Evolutionary conservation across 2,797 vertebrate genomes (phyloP).

Genomic region (Brachyrhaphis roseni): DNA sequence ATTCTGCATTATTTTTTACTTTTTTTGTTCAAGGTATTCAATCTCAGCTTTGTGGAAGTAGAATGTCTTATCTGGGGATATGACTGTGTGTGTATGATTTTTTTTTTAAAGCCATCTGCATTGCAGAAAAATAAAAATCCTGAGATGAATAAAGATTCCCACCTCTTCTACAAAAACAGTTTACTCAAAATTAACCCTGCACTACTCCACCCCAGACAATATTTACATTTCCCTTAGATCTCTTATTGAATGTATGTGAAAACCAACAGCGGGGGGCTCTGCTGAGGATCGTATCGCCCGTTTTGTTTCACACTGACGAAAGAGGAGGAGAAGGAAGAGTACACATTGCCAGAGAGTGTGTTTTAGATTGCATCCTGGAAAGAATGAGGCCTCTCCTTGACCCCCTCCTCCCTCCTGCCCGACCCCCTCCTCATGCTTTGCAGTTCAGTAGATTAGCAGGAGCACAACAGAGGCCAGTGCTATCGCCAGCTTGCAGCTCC

Average conservation of each 20-base stretch:
- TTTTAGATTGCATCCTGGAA: constrained; percentile 50
- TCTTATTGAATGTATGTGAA: constrained; percentile 24
- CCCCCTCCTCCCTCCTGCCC: constrained; percentile 32
- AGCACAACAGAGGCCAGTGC: constrained; percentile 65
- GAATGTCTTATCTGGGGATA: not conserved
- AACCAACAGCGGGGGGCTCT: constrained; percentile 21
- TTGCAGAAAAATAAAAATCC: not conserved
- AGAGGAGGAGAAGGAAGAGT: constrained; percentile 23
- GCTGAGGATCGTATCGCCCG: constrained; percentile 48
- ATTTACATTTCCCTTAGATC: constrained; percentile 14
- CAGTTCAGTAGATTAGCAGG: constrained; percentile 75
- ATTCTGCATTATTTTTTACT: not conserved
- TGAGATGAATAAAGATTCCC: not conserved
- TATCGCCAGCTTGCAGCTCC: constrained; percentile 70
- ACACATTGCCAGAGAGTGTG: constrained; percentile 35
- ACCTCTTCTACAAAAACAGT: not conserved
- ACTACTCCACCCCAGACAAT: constrained; percentile 8
- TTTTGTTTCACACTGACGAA: constrained; percentile 45
- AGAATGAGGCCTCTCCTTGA: constrained; percentile 75
- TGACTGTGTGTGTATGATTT: not conserved
- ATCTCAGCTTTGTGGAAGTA: not conserved
- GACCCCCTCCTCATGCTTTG: constrained; percentile 27
- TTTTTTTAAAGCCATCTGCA: not conserved
- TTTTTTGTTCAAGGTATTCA: not conserved
- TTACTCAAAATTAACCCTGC: not conserved